Percentiles rank a stretch among this genome's conserved stretches.
Evolutionary conservation across 2,888 invertebrate genomes (phyloP).

Genomic region (Lasiommata megera): DNA sequence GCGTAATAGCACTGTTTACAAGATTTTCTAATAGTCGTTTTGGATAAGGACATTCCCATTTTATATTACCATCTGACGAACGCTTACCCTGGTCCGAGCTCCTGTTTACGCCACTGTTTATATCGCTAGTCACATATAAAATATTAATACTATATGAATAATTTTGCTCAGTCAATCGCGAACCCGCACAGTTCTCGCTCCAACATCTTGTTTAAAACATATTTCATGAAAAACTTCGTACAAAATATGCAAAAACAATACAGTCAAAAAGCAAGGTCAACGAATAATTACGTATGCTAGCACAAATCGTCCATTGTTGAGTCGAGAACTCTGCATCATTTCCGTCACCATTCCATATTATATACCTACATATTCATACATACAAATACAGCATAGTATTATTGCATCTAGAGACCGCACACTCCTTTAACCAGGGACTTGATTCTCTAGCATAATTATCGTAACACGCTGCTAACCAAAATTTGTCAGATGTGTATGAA

Average conservation of each 20-base stretch:
- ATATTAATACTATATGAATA: constrained; percentile 57
- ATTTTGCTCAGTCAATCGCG: constrained; percentile 72
- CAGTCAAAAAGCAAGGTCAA: constrained; percentile 24
- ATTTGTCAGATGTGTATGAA: no score
- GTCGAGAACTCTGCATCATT: constrained; percentile 55
- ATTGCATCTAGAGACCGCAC: background rate
- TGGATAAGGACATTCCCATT: no score
- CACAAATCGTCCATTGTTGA: constrained; percentile 41
- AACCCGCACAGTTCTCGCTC: constrained; percentile 59
- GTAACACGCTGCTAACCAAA: no score
- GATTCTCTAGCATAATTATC: no score
- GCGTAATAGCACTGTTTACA: no score
- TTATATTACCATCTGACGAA: no score
- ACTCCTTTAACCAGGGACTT: no score
- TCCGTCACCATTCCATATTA: constrained; percentile 46
- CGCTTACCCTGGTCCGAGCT: no score
- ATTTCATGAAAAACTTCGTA: constrained; percentile 22
- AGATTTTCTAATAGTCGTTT: no score
- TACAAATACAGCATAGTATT: background rate
- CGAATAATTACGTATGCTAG: constrained; percentile 17
- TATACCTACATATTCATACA: constrained; percentile 34
- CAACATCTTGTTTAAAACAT: constrained; percentile 47
- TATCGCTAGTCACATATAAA: constrained; percentile 60
- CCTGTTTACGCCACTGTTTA: constrained; percentile 30
- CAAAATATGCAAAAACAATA: constrained; percentile 24